Evolutionary conservation across 2,888 invertebrate genomes (phyloP).

Genomic region (Agriopis leucophaearia): DNA sequence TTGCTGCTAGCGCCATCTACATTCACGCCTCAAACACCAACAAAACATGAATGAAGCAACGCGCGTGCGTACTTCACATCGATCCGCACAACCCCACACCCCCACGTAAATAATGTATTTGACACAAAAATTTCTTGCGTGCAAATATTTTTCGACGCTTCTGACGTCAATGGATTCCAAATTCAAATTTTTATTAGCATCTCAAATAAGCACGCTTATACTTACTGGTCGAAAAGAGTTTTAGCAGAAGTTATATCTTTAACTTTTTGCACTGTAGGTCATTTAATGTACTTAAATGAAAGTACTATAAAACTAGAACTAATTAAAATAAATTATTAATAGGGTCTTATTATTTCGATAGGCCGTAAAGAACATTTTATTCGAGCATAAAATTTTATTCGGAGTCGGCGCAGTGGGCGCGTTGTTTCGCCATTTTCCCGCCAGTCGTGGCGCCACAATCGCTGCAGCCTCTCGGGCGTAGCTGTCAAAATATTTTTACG

Average conservation of each 20-base stretch:
- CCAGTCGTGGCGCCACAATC: slow-evolving; percentile 80
- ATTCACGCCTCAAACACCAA: slow-evolving; percentile 48
- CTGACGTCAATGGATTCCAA: slow-evolving; percentile 47
- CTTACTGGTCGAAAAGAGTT: slow-evolving; percentile 25
- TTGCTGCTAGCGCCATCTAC: slow-evolving; percentile 69
- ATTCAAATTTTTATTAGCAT: slow-evolving; percentile 43
- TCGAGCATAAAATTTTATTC: slow-evolving; percentile 56
- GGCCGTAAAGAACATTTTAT: slow-evolving; percentile 53
- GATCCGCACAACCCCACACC: slow-evolving; percentile 65
- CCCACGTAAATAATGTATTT: slow-evolving; percentile 77
- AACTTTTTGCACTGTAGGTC: slow-evolving; percentile 21
- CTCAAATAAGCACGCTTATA: slow-evolving; percentile 19
- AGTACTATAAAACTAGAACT: slow-evolving; percentile 23
- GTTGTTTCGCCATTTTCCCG: slow-evolving; percentile 58
- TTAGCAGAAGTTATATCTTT: slow-evolving; percentile 9
- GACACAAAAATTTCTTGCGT: slow-evolving; percentile 60
- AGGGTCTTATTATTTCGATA: slow-evolving; percentile 35
- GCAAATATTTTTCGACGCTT: slow-evolving; percentile 53
- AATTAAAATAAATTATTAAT: slow-evolving; percentile 33
- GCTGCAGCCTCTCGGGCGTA: slow-evolving; percentile 76
- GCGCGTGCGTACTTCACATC: slow-evolving; percentile 79
- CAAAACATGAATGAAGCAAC: slow-evolving; percentile 71
- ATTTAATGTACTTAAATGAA: neutral
- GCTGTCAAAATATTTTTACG: slow-evolving; percentile 73
- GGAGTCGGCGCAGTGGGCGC: slow-evolving; percentile 75